phyloP scores from a whole-genome alignment of 2,113 vertebrate genomes.

The Mesoclemmys tuberculata region DNA sequence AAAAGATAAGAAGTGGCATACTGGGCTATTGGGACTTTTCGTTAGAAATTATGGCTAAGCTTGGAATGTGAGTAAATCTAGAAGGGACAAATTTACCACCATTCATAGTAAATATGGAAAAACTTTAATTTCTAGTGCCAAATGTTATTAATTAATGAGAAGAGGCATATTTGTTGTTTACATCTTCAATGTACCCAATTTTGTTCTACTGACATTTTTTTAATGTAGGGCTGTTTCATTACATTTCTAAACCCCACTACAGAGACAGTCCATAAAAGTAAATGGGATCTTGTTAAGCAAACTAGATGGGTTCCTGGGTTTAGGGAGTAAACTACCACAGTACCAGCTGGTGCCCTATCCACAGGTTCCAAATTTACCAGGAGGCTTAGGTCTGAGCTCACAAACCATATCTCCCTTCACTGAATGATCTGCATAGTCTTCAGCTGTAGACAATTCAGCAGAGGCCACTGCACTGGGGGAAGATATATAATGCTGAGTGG shows the following conservation, averaged over 20 bases:
- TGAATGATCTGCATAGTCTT: neutral
- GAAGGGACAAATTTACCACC: neutral
- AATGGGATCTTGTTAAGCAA: neutral
- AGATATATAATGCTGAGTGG: neutral
- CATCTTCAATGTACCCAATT: neutral
- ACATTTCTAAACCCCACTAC: neutral
- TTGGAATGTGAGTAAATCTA: neutral
- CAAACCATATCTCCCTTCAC: neutral
- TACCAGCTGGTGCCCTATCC: neutral
- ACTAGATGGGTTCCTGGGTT: neutral
- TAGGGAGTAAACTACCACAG: neutral
- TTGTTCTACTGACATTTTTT: neutral
- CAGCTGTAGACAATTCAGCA: neutral
- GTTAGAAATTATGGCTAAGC: neutral
- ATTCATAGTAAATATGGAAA: neutral
- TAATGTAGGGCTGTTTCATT: neutral
- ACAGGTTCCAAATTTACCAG: neutral
- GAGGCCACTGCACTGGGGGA: neutral
- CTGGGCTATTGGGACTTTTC: neutral
- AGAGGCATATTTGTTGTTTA: neutral
- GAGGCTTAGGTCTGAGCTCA: neutral
- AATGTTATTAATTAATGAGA: neutral
- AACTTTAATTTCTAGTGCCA: neutral
- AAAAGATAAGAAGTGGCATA: rapidly evolving
- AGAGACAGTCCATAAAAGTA: neutral